phyloP scores from a whole-genome alignment of 2,797 vertebrate species.

The Myotis myotis region DNA sequence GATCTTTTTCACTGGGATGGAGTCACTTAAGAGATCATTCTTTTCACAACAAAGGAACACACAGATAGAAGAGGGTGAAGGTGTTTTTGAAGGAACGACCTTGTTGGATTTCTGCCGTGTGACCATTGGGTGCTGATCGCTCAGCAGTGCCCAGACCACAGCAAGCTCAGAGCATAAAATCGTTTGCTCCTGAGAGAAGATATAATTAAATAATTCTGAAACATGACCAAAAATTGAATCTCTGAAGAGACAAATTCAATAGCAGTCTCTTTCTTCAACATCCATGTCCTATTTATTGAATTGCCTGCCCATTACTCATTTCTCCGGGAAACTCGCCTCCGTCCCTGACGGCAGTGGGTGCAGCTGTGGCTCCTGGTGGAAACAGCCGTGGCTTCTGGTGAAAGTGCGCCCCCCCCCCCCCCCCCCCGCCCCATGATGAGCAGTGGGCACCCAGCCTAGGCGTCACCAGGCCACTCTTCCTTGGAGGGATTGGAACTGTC shows the following conservation, averaged over 20 bases:
- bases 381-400: too few species aligned
- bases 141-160: background rate
- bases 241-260: conserved; percentile 53
- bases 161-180: background rate
- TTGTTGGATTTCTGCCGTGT: background rate
- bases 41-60: background rate
- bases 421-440: background rate
- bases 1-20: background rate
- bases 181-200: background rate
- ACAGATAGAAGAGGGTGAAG: background rate
- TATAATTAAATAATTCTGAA: conserved; percentile 19
- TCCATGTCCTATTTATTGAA: background rate
- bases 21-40: background rate
- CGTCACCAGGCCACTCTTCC: background rate
- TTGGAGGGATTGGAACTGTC: background rate
- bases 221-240: conserved; percentile 24
- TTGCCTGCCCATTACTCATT: background rate
- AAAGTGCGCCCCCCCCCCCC: background rate
- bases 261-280: conserved; percentile 13
- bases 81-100: background rate
- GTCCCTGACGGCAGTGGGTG: background rate
- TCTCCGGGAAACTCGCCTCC: background rate
- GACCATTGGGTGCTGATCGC: background rate
- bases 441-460: background rate
- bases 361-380: background rate